These are phyloP conservation scores for Cydia pomonella DNA, from an alignment of 1,140 invertebrate genomes.

Conservation along the genomic window DNA sequence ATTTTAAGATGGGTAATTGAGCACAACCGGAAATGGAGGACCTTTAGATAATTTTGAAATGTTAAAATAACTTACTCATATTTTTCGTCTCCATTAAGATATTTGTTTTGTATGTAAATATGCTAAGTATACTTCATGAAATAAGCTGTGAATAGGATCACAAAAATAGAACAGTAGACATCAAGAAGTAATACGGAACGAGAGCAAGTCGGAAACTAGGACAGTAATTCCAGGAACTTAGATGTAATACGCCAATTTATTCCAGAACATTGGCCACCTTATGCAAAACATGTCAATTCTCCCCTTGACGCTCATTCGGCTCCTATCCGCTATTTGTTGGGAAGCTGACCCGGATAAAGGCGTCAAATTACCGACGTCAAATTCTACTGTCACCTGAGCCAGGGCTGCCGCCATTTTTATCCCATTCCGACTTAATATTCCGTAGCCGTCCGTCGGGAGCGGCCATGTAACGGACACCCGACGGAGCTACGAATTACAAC, in stretches of 20 bases:
- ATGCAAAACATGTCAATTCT: slow-evolving; percentile 52
- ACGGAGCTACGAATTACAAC: slow-evolving; percentile 55
- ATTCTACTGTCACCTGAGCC: slow-evolving; percentile 67
- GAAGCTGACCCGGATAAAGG: slow-evolving; percentile 64
- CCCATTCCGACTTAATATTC: slow-evolving; percentile 68
- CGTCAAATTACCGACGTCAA: slow-evolving; percentile 71
- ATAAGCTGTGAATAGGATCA: not conserved
- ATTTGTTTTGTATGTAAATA: not conserved
- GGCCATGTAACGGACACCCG: slow-evolving; percentile 58
- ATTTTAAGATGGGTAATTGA: slow-evolving; percentile 30
- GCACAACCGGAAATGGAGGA: not conserved
- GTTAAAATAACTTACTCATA: not conserved
- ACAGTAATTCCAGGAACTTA: slow-evolving; percentile 17
- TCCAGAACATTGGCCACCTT: slow-evolving; percentile 36
- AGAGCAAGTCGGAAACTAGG: slow-evolving; percentile 12
- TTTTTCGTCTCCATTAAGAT: not conserved
- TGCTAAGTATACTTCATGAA: not conserved
- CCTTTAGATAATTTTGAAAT: not conserved
- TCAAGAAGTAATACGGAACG: not conserved
- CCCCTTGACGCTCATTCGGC: slow-evolving; percentile 40
- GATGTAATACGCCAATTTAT: slow-evolving; percentile 24
- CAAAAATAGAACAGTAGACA: slow-evolving; percentile 16
- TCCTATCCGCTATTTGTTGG: slow-evolving; percentile 53
- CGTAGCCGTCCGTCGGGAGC: slow-evolving; percentile 57
- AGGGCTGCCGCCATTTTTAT: slow-evolving; percentile 63